Evolutionary conservation across 2,888 invertebrate genomes (phyloP).

Genomic region (Cantharis flavilabris): DNA sequence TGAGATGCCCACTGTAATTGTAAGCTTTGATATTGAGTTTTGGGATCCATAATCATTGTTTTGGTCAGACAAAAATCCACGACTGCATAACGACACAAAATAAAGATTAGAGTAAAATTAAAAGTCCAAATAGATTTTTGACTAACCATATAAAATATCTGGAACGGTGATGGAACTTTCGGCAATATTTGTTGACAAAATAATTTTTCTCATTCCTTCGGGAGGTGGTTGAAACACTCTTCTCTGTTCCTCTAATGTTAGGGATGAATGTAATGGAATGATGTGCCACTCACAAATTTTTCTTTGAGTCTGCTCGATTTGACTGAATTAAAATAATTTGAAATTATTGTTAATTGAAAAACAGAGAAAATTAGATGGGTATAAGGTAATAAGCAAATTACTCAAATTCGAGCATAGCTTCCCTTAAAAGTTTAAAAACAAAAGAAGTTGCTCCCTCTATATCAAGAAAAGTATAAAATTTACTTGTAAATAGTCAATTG

Average conservation of each 20-base stretch:
- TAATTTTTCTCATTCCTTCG: conserved; percentile 76
- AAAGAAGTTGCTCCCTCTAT: too few species aligned
- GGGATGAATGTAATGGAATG: conserved; percentile 65
- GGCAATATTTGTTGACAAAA: conserved; percentile 88
- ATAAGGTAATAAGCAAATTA: background rate
- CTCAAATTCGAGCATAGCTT: too few species aligned
- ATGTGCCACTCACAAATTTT: conserved; percentile 46
- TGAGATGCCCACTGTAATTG: conserved; percentile 87
- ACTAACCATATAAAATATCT: conserved; percentile 78
- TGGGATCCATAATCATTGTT: conserved; percentile 72
- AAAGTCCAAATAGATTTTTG: background rate
- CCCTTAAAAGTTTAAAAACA: too few species aligned
- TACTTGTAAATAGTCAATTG: conserved; percentile 41
- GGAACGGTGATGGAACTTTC: conserved; percentile 92
- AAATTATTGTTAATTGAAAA: background rate
- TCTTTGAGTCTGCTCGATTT: background rate
- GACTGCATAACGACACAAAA: conserved; percentile 60
- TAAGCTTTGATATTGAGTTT: conserved; percentile 79
- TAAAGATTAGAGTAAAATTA: background rate
- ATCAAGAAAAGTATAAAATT: background rate
- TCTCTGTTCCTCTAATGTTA: conserved; percentile 69
- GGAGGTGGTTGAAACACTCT: conserved; percentile 65
- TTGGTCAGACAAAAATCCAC: conserved; percentile 95
- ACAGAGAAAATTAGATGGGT: background rate
- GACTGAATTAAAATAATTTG: background rate